These are phyloP conservation scores for Megalopta genalis DNA, from an alignment of 1,140 invertebrate species.

Conservation along the genomic window DNA sequence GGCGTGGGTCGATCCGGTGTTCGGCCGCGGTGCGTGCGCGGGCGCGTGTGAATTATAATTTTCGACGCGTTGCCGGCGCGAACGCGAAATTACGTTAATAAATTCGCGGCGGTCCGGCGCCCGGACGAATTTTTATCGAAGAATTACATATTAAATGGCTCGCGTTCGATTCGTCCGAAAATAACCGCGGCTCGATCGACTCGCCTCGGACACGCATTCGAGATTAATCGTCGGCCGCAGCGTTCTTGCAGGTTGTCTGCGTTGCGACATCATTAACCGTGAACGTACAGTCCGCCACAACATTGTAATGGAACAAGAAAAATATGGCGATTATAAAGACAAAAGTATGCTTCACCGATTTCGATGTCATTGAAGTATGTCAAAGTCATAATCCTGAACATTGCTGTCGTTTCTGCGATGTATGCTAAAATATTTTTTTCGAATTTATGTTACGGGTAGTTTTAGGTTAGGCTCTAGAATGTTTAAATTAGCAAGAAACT, in stretches of 20 bases:
- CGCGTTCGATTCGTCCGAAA: not conserved
- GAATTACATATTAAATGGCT: slow-evolving; percentile 7
- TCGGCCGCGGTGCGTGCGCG: not conserved
- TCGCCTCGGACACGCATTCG: not conserved
- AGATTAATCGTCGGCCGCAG: not conserved
- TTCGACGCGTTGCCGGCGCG: not conserved
- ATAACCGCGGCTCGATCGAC: not conserved
- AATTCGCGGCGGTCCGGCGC: not conserved
- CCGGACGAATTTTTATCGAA: not conserved
- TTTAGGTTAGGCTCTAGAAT: too few species aligned
- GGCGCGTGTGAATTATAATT: slow-evolving; percentile 29
- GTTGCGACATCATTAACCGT: too few species aligned
- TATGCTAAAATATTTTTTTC: too few species aligned
- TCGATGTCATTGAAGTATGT: too few species aligned
- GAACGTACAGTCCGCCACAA: too few species aligned
- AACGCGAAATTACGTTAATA: slow-evolving; percentile 1
- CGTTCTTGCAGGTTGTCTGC: not conserved
- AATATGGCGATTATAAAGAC: too few species aligned
- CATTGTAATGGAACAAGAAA: too few species aligned
- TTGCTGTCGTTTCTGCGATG: too few species aligned
- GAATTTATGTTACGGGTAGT: too few species aligned
- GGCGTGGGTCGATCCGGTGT: not conserved
- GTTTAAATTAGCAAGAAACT: too few species aligned
- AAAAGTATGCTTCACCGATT: too few species aligned
- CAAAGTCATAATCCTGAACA: too few species aligned